Base-by-base conservation (phyloP, 2,113 vertebrate genomes). In the Puma concolor region DNA sequence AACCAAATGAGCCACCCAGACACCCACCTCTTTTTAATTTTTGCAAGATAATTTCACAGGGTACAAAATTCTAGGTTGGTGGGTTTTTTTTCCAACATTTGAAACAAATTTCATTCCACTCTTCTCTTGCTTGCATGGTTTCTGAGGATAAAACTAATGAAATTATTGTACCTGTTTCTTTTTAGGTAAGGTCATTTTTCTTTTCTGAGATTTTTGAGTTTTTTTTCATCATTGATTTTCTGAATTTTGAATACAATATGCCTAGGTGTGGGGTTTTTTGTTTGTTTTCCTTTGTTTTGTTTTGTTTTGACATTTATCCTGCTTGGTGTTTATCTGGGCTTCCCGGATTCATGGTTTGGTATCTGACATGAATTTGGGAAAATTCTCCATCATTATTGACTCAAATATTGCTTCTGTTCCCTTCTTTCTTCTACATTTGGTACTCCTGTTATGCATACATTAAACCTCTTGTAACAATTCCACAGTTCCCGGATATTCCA, bases 11-110 rank as follows among this genome's bases (percentile, higher is more conserved):
- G 54, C 54, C 54, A 54, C 54, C 16, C 54, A 54, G 54, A 6
- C 17, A 19, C 54, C 16, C 17, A 1, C 17, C 5, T 92, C 12
- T 69, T 27, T 4, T 76, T 93, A 88, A 86, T 36, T 38, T 92
- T 89, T 94, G 71, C 92, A 85, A 27, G 15, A 63, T 50, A 81
- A 84, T 93, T 94, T 95, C 52, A 81, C 14, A 93, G 6, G 16
- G 17, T 84, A 84, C 7, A 66, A 50, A 77, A 76, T 94, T 96
- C 50, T 44, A 57, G 29, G 10, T 67, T 84, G 63, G 41, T 84
- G 10, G 4, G 25, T 15, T 52, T 80, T 83, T 64, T 50, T 71
- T 8, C 72, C 48, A 66, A 27, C n/a, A 88, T 29, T 72, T 64
- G 31, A 85, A 91, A 52, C 29, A 74, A 29, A 52, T 93, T 83